Conservation (phyloP, 30 jellyfish, hydroid and myxozoan species). For the Pelagia noctiluca region DNA sequence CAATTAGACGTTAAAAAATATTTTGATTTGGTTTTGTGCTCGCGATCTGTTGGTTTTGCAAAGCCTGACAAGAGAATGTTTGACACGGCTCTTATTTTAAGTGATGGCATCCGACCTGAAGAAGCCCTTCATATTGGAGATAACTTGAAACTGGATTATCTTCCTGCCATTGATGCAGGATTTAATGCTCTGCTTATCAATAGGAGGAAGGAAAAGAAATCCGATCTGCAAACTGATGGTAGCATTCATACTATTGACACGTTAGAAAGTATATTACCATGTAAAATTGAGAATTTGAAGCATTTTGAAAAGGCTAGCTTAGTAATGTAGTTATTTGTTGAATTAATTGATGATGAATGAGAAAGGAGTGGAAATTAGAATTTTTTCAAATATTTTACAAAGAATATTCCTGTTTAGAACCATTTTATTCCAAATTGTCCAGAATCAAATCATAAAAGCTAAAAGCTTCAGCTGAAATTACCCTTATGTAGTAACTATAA, state of each 20-base stretch:
- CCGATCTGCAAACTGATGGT: too few species aligned
- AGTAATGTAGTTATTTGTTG: too few species aligned
- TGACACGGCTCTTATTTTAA: conserved; percentile 26
- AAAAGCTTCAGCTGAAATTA: too few species aligned
- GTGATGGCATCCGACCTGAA: conserved; percentile 13
- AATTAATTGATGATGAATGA: too few species aligned
- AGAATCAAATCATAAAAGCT: too few species aligned
- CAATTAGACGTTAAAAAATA: conserved; percentile 27
- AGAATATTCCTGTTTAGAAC: too few species aligned
- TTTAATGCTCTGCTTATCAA: conserved; percentile 49
- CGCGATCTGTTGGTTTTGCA: conserved; percentile 50
- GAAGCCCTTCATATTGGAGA: conserved; percentile 76
- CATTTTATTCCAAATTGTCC: too few species aligned
- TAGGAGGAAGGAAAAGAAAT: conserved; percentile 2
- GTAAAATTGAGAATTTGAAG: not conserved
- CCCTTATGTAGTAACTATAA: too few species aligned
- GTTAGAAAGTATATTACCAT: conserved; percentile 30
- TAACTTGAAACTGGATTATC: conserved; percentile 44
- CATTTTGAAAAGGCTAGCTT: not conserved
- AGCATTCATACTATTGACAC: conserved; percentile 11
- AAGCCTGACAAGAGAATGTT: conserved; percentile 48
- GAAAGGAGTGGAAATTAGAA: too few species aligned
- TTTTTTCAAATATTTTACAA: too few species aligned
- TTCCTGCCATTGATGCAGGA: conserved; percentile 46
- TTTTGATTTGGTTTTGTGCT: conserved; percentile 57